Evolutionary conservation across 1,140 invertebrate genomes (phyloP).

Genomic region (Drosophila suzukii): DNA sequence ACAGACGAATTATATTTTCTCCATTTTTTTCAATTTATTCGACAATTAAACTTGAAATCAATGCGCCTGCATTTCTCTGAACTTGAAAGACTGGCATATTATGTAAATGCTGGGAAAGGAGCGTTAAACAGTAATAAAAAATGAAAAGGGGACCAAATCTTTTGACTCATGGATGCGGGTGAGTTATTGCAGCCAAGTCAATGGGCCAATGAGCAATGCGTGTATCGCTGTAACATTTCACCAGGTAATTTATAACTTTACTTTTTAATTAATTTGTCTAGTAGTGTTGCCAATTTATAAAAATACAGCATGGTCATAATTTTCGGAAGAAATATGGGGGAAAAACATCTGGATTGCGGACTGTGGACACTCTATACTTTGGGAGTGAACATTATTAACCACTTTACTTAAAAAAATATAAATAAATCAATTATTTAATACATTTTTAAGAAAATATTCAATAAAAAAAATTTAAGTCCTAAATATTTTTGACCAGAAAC

Average conservation of each 20-base stretch:
- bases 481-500: neutral
- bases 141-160: constrained; percentile 5
- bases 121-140: constrained; percentile 32
- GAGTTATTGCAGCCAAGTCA: constrained; percentile 12
- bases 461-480: neutral
- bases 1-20: constrained; percentile 24
- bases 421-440: neutral
- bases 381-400: neutral
- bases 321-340: neutral
- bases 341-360: neutral
- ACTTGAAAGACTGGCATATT: constrained; percentile 48
- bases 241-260: constrained; percentile 17
- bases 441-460: neutral
- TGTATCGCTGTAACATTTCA: constrained; percentile 20
- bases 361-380: neutral
- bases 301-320: constrained; percentile 5
- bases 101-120: constrained; percentile 60
- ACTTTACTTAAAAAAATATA: too few species aligned
- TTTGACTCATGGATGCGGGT: neutral
- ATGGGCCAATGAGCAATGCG: constrained; percentile 27
- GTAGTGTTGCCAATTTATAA: neutral
- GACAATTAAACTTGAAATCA: constrained; percentile 55
- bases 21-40: constrained; percentile 49
- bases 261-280: constrained; percentile 41
- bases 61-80: constrained; percentile 24